Base-by-base conservation (phyloP, 2,888 invertebrate species). In the Ochlodes sylvanus region DNA sequence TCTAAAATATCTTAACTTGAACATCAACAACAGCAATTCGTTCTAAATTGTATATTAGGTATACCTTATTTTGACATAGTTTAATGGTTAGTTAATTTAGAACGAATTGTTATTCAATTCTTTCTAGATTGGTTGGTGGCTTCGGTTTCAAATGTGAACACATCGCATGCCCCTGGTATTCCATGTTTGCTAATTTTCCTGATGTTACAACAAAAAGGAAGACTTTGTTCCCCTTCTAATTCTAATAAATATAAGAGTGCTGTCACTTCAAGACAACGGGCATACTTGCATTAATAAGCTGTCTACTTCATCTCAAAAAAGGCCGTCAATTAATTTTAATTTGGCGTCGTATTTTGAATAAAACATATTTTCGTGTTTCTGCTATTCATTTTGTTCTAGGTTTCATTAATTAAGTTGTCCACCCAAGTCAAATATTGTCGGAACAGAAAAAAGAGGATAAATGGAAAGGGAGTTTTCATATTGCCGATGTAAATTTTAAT, bases 401-500 rank as follows among this genome's bases (percentile, higher is more conserved):
- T 85, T 85, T 84, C 84, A 87, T 89, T 89, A 90, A 91, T 91
- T 89, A 90, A 89, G 86, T 68, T 88, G 89, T 89, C 88, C 84
- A 83, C 84, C 83, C 87, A 86, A 87, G 87, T 88, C 85, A 86
- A 89, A 87, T 83, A 83, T 81, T 81, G 81, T 84, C 82, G 80
- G 83, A 79, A 76, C 79, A 67, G 78, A 79, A 82, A 87, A 90
- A 89, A 88, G 80, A 83, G 83, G 86, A 83, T 84, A 82, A 88
- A 87, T 84, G 82, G 80, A 82, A 85, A 83, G 85, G 80, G 87
- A 85, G 84, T 87, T 90, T 92, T 91, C 91, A 91, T 91, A 91
- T 89, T 87, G 91, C 81, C 89, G 87, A 89, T 91, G 91, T 90
- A 90, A 92, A 93, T 91, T 93, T 91, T 90, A 92, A 92, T 92